These are phyloP conservation scores for Leptoteleia sp. DNA, from an alignment of 1,140 invertebrate species.

Conservation along the genomic window DNA sequence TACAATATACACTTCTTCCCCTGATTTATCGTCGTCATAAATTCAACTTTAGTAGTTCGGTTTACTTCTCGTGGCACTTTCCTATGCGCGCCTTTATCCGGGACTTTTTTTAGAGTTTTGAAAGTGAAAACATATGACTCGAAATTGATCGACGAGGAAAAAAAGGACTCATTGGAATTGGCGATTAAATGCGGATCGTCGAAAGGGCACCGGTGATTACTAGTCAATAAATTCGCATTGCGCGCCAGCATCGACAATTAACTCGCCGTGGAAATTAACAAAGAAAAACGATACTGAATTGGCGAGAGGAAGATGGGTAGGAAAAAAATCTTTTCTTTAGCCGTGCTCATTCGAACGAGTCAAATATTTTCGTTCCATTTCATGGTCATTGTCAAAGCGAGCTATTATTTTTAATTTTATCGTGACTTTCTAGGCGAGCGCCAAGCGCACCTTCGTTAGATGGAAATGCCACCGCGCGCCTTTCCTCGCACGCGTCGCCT, in stretches of 20 bases:
- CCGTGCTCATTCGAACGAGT: slow-evolving; percentile 42
- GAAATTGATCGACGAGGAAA: slow-evolving; percentile 14
- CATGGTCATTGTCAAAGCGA: slow-evolving; percentile 61
- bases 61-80: slow-evolving; percentile 18
- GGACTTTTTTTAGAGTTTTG: slow-evolving; percentile 18
- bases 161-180: slow-evolving; percentile 18
- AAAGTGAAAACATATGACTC: slow-evolving; percentile 37
- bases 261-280: no score
- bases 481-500: slow-evolving; percentile 42
- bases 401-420: slow-evolving; percentile 62
- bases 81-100: slow-evolving; percentile 35
- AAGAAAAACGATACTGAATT: no score
- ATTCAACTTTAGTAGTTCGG: slow-evolving; percentile 17
- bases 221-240: no score
- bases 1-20: slow-evolving; percentile 10
- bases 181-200: no score
- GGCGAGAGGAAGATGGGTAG: no score
- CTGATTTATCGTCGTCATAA: slow-evolving; percentile 45
- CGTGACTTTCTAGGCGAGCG: slow-evolving; percentile 60
- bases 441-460: slow-evolving; percentile 57
- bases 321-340: slow-evolving; percentile 1
- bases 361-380: slow-evolving; percentile 53
- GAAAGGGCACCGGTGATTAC: no score
- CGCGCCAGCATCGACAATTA: no score
- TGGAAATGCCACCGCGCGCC: slow-evolving; percentile 46